These are phyloP conservation scores for Centruroides vittatus DNA, from an alignment of 1,140 invertebrate species.

Conservation along the genomic window DNA sequence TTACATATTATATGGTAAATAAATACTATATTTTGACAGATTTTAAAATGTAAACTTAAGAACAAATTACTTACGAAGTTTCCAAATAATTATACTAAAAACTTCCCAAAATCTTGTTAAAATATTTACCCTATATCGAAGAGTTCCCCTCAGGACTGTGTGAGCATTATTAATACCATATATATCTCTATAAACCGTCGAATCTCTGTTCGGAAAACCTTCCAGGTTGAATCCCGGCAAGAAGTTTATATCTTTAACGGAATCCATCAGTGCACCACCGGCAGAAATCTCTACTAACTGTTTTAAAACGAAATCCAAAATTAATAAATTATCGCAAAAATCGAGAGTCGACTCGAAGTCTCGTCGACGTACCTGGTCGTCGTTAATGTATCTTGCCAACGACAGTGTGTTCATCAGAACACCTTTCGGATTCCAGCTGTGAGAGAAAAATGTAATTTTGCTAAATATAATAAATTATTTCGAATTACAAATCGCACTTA, in stretches of 20 bases:
- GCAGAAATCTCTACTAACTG: slow-evolving; percentile 74
- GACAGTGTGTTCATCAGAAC: slow-evolving; percentile 78
- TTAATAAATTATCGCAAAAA: too few species aligned
- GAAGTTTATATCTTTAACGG: slow-evolving; percentile 61
- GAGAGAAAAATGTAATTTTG: neutral
- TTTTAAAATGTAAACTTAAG: too few species aligned
- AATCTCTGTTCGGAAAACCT: slow-evolving; percentile 93
- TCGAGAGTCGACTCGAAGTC: too few species aligned
- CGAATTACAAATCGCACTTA: neutral
- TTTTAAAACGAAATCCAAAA: slow-evolving; percentile 2
- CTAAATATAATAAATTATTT: neutral
- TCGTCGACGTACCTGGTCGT: slow-evolving; percentile 50
- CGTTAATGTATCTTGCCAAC: slow-evolving; percentile 70
- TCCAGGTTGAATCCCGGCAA: slow-evolving; percentile 93
- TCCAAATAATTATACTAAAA: neutral
- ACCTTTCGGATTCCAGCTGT: slow-evolving; percentile 76
- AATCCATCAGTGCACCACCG: slow-evolving; percentile 77
- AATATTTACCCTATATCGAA: slow-evolving; percentile 53
- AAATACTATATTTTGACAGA: too few species aligned
- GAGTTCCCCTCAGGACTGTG: slow-evolving; percentile 80
- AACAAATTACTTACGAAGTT: neutral
- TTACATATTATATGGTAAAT: too few species aligned
- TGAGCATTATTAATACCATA: slow-evolving; percentile 68
- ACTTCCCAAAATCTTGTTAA: too few species aligned
- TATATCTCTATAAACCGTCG: slow-evolving; percentile 67